Evolutionary conservation across 2,888 invertebrate genomes (phyloP), one percentile per base, ranked within the genome.

Genomic region (Teinopalpus imperialis): DNA sequence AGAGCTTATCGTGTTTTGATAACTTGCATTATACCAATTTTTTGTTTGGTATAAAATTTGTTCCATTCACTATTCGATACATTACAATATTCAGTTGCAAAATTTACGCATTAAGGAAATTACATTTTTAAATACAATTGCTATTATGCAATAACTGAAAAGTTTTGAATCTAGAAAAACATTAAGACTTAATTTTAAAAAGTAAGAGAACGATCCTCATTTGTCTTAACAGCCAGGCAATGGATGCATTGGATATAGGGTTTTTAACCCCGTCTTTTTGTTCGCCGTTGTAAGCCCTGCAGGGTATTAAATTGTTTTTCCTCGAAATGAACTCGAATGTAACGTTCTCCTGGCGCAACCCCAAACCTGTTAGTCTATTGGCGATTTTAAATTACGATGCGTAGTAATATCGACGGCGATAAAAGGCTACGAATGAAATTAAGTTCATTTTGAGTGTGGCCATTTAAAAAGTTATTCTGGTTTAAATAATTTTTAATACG

Each of bases 281-380:
- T 10, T 18, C 4, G 16, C 5, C 3, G 34, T 1, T n/a, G 12
- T 9, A 26, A 34, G 32, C 42, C 34, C 41, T 41, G 12, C 7
- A 5, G 14, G 20, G 20, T 12, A 26, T 20, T 34, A 42, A 42
- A 42, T 34, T 34, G 34, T 42, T 18, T 18, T 29, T 12, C 31
- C 26, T 18, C 26, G 21, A n/a, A 23, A 8, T 8, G 30, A 27
- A 32, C 34, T 27, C 2, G 21, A 13, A 26, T 26, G n/a, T 26
- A 24, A 16, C 9, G 24, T 24, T 14, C 14, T 1, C 21, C 44
- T 44, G 37, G 44, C 44, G 18, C 39, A 2, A 20, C 39, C 31
- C 44, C 39, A 31, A 39, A 32, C 20, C 32, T 8, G 21, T 45
- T 45, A 32, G 20, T 14, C 16, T 39, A 45, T 45, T 32, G 39